Percentiles rank a stretch among this genome's conserved stretches.
phyloP scores from a whole-genome alignment of 2,797 vertebrate species.

The Ctenopoma multispine region DNA sequence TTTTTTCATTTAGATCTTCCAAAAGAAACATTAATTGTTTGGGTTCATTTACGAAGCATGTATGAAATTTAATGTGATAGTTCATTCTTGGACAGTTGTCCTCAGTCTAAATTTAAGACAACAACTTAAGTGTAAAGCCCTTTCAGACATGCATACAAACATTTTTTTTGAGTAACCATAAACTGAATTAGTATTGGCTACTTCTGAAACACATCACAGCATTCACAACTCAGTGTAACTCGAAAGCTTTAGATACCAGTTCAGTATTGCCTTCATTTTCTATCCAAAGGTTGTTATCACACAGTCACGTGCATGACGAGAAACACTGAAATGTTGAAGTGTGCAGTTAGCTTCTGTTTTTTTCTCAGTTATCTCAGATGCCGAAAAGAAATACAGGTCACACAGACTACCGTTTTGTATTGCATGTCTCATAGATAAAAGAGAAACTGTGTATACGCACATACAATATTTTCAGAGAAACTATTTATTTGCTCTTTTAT shows the following conservation, averaged over 20 bases:
- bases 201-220: constrained; percentile 23
- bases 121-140: no score
- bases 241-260: constrained; percentile 46
- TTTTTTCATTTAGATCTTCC: not conserved
- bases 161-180: constrained; percentile 25
- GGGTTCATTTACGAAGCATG: constrained; percentile 11
- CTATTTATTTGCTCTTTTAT: constrained; percentile 25
- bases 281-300: constrained; percentile 27
- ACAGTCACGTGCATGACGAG: constrained; percentile 25
- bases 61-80: constrained; percentile 25
- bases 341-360: constrained; percentile 23
- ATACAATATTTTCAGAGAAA: constrained; percentile 30
- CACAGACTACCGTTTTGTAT: not conserved
- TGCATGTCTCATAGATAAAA: constrained; percentile 36
- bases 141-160: no score
- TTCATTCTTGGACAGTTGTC: constrained; percentile 9
- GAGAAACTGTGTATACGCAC: constrained; percentile 26
- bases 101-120: constrained; percentile 32
- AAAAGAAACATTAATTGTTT: constrained; percentile 28
- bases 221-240: constrained; percentile 29
- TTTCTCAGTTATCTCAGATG: constrained; percentile 21
- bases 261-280: constrained; percentile 66
- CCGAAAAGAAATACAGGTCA: constrained; percentile 23
- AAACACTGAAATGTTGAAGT: constrained; percentile 30
- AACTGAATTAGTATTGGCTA: constrained; percentile 26